Evolutionary conservation across 2,888 invertebrate species (phyloP).

Genomic region (Meteorus cinctellus): DNA sequence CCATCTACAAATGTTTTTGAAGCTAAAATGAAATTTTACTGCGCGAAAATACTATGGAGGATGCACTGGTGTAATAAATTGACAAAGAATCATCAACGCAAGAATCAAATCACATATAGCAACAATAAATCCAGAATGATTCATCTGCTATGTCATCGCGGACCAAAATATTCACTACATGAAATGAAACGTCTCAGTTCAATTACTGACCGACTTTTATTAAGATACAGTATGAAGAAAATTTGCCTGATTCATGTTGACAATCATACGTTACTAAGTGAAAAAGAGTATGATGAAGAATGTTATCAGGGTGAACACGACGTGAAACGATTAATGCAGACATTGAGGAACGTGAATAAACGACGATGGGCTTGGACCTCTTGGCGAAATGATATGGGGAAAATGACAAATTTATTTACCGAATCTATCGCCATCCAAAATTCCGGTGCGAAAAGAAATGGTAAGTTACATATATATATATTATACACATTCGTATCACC

Average conservation of each 20-base stretch:
- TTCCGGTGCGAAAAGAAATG: conserved; percentile 78
- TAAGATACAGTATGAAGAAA: conserved; percentile 77
- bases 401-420: conserved; percentile 76
- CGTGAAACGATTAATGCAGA: conserved; percentile 77
- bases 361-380: conserved; percentile 79
- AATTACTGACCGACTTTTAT: conserved; percentile 76
- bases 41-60: conserved; percentile 48
- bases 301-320: conserved; percentile 80
- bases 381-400: conserved; percentile 81
- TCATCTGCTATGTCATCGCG: conserved; percentile 78
- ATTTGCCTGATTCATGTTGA: conserved; percentile 63
- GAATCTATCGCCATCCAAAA: conserved; percentile 78
- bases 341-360: conserved; percentile 72
- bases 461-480: conserved; percentile 70
- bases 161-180: conserved; percentile 76
- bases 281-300: conserved; percentile 46
- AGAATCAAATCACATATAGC: neutral
- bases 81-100: conserved; percentile 14
- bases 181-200: conserved; percentile 75
- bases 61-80: conserved; percentile 52
- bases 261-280: conserved; percentile 35
- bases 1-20: conserved; percentile 44
- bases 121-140: conserved; percentile 74
- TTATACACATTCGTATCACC: neutral
- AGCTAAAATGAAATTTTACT: conserved; percentile 45